A percentile compares a stretch with the other conserved stretches of the same genome.
Conservation (phyloP, 2,888 invertebrate genomes). For the Limnephilus auricula region DNA sequence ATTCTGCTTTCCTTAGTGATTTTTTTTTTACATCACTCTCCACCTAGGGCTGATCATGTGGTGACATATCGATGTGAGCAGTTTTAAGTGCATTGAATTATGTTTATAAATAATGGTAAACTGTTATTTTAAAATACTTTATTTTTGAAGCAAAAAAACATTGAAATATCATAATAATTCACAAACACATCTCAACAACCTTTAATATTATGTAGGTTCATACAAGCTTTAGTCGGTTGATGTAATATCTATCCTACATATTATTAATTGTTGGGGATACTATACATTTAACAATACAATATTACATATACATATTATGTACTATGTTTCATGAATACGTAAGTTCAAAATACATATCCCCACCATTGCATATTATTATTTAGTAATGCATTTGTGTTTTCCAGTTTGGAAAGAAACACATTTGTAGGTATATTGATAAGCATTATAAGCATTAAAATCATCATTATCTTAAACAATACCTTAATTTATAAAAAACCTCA, state of each 20-base stretch:
- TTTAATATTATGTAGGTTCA: neutral
- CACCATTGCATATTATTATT: neutral
- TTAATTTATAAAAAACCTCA: neutral
- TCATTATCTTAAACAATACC: neutral
- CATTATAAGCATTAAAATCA: slow-evolving; percentile 15
- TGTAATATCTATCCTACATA: neutral
- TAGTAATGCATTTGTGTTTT: neutral
- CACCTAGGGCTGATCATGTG: neutral
- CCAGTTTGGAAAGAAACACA: neutral
- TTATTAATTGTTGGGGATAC: neutral
- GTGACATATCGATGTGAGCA: neutral
- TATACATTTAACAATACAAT: neutral
- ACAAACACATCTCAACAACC: slow-evolving; percentile 18
- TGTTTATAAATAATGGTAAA: neutral
- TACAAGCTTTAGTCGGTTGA: slow-evolving; percentile 6
- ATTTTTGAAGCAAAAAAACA: slow-evolving; percentile 44
- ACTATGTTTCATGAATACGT: neutral
- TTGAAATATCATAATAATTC: slow-evolving; percentile 6
- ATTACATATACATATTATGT: slow-evolving; percentile 7
- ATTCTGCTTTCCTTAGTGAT: neutral
- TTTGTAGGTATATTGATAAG: neutral
- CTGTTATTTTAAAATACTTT: slow-evolving; percentile 39
- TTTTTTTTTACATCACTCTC: neutral
- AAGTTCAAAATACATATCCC: neutral
- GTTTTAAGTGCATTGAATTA: neutral